Evolutionary conservation across 2,113 vertebrate species (phyloP), one percentile per base, ranked within the genome.

Genomic region (Dissostichus mawsoni): DNA sequence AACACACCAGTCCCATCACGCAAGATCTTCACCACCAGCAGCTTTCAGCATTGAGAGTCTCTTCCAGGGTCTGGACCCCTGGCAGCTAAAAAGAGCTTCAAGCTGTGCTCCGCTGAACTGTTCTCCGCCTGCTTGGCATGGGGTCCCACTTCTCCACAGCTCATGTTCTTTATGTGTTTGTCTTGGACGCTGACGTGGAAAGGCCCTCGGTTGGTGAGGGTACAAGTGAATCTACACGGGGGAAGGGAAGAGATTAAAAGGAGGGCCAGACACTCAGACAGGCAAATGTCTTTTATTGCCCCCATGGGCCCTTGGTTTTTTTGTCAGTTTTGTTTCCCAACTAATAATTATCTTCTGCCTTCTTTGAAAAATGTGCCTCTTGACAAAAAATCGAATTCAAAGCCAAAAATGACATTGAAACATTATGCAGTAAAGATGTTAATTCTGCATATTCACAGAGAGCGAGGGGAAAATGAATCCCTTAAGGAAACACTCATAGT

Each of bases 91-190:
- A 78, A 67, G 76, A n/a, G 67, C 69, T 48, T 87, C 72, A 79
- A 67, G 69, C 78, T 44, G 76, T 18, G 81, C 69, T 82, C 50
- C 12, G 51, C 74, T 78, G 55, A 80, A 75, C 90, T 74, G 63
- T 70, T 82, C 82, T 87, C 80, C 45, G 65, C 68, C 59, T n/a
- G 85, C 76, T 87, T 92, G 89, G 88, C 89, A 90, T 86, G 90
- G 74, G 87, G 89, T 90, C 89, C 17, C n/a, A 11, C 85, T 92
- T 68, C 80, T 87, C 89, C 74, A 68, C 70, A 89, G 90, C 87
- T 87, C 88, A 57, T 56, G 86, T 83, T 93, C 87, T 93, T 92
- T 84, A 88, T 87, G 84, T 94, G 95, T 94, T 95, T 95, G 86
- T 94, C 74, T 95, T 95, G 94, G 94, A 93, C 41, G 8, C 62